These are phyloP conservation scores for Entomyzon cyanotis DNA, from an alignment of 2,113 vertebrate species.

Conservation along the genomic window DNA sequence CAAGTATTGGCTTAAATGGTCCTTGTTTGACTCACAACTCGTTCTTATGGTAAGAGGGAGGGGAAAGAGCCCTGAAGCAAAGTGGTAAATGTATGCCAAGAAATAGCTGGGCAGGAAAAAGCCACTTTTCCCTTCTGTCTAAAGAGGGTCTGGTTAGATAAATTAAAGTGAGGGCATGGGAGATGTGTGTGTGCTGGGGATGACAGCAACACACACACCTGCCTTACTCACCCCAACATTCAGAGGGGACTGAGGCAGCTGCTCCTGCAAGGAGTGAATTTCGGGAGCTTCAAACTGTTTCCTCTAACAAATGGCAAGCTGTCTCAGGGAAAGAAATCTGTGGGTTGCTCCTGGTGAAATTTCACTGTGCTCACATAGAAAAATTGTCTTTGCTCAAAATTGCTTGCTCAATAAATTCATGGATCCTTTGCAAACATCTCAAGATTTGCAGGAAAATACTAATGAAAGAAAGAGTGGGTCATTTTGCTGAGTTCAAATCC, in stretches of 20 bases:
- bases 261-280: background rate
- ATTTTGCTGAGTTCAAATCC: constrained; percentile 7
- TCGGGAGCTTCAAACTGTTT: background rate
- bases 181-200: background rate
- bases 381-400: background rate
- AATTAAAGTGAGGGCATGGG: background rate
- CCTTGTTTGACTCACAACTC: background rate
- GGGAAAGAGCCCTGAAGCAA: background rate
- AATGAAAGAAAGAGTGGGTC: constrained; percentile 50
- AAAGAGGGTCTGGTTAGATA: background rate
- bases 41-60: background rate
- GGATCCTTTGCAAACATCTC: constrained; percentile 42
- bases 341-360: background rate
- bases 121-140: background rate
- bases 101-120: background rate
- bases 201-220: background rate
- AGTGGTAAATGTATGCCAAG: background rate
- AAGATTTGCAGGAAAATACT: constrained; percentile 36
- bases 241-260: background rate
- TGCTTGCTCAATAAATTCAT: constrained; percentile 22
- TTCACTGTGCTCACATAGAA: background rate
- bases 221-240: background rate
- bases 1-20: background rate
- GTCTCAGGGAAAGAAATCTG: background rate
- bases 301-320: constrained; percentile 9